Conservation (phyloP, 2,888 invertebrate genomes). For the Lasius platythorax region DNA sequence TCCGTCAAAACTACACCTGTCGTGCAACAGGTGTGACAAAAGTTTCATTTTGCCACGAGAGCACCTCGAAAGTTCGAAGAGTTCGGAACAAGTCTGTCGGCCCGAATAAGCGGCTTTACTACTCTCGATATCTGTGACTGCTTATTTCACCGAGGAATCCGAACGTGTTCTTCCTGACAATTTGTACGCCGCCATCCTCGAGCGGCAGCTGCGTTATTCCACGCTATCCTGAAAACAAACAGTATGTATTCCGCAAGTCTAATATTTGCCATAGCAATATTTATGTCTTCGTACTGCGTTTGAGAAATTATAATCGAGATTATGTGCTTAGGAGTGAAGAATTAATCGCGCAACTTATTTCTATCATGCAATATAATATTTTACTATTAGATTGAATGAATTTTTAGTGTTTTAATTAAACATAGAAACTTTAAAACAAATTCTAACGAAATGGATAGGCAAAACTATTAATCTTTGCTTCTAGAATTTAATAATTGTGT, state of each 20-base stretch:
- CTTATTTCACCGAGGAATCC: constrained; percentile 69
- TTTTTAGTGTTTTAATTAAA: not conserved
- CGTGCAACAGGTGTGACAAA: constrained; percentile 70
- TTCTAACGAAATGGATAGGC: not conserved
- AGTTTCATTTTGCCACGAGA: constrained; percentile 43
- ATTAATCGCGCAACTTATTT: not conserved
- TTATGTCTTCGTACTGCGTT: not conserved
- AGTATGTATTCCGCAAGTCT: constrained; percentile 33
- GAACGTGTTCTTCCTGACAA: constrained; percentile 62
- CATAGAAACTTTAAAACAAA: not conserved
- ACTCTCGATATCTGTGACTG: constrained; percentile 7
- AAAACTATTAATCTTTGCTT: not conserved
- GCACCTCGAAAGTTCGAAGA: constrained; percentile 1
- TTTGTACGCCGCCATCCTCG: constrained; percentile 65
- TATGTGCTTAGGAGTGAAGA: not conserved
- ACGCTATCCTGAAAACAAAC: constrained; percentile 58
- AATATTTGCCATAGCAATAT: constrained; percentile 4
- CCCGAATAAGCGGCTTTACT: constrained; percentile 42
- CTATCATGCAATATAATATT: not conserved
- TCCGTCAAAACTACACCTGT: constrained; percentile 50
- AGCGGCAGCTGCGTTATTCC: constrained; percentile 26
- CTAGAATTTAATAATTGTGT: not conserved
- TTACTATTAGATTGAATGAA: not conserved
- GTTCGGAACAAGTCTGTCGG: constrained; percentile 29
- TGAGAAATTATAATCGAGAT: not conserved